Base-by-base conservation (phyloP, 1,140 invertebrate species). In the Antheraea pernyi region DNA sequence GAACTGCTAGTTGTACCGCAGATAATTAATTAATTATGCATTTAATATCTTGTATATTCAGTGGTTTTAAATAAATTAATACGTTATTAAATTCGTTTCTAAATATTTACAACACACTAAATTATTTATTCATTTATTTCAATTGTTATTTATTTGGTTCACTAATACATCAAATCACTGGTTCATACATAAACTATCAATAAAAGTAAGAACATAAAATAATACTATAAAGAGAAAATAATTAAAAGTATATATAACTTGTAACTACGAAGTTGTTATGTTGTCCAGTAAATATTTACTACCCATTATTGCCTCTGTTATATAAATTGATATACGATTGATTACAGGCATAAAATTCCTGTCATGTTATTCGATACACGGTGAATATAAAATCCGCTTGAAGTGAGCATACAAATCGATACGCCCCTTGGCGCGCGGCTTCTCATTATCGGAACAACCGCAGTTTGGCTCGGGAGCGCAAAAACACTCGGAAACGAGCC, bases 401-500 rank as follows among this genome's bases (percentile, higher is more conserved):
- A 53, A 53, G 11, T 53, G 46, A 53, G 16, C 46, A 16, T 53
- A 53, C 46, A 53, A 74, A 77, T 69, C 67, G 72, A 73, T 76
- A 73, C 62, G 64, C 53, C 70, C 68, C 67, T 71, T 48, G 59
- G 59, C 64, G 22, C 48, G 53, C 48, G 19, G 62, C 53, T 53
- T 53, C 7, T 16, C 4, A 53, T 53, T 53, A 8, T 65, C 53
- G 67, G 53, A 18, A 39, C 60, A 63, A 65, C 69, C 69, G 60
- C 66, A 59, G 63, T 36, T 59, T 67, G 66, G 68, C 68, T 70
- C 48, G 70, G 59, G 53, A 39, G 59, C 68, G 70, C 53, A 76
- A 77, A 76, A 77, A 76, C 58, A 70, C 70, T 77, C 75, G 75
- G 75, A 74, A 77, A 71, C 71, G 60, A 69, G 42, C 64, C 71